Conservation (phyloP, 2,113 vertebrate species). For the Epinephelus moara region DNA sequence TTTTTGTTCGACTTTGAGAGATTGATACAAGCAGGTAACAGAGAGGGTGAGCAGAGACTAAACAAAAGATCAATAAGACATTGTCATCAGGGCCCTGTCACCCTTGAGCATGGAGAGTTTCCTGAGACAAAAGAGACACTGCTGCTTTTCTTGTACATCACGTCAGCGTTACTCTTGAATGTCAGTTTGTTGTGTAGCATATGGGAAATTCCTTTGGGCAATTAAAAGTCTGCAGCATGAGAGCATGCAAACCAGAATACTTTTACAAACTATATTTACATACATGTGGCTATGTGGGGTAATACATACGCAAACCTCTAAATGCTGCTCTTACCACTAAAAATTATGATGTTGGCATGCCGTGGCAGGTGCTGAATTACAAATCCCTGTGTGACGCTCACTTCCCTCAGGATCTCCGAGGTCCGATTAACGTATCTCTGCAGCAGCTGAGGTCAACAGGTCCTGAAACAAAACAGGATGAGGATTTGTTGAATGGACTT, state of each 20-base stretch:
- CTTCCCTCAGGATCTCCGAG: constrained; percentile 4
- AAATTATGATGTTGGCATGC: neutral
- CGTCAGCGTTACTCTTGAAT: too few species aligned
- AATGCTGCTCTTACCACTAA: neutral
- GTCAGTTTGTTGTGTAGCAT: too few species aligned
- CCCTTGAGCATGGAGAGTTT: too few species aligned
- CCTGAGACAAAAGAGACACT: too few species aligned
- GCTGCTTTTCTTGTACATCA: too few species aligned
- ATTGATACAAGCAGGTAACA: too few species aligned
- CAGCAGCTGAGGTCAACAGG: constrained; percentile 15
- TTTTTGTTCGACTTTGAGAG: too few species aligned
- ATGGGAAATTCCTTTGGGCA: too few species aligned
- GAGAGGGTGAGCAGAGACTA: too few species aligned
- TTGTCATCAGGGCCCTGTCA: too few species aligned
- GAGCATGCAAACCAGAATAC: neutral
- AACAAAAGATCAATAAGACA: too few species aligned
- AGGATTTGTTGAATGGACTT: constrained; percentile 19
- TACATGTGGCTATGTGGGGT: neutral
- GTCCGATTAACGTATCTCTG: neutral
- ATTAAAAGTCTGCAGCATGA: neutral
- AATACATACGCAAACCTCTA: neutral
- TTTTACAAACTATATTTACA: constrained; percentile 1
- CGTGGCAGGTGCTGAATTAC: constrained; percentile 7
- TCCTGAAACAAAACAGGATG: constrained; percentile 39
- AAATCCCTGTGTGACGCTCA: neutral